Conservation (phyloP, 2,113 vertebrate genomes). For the Gallinago jamesoni region DNA sequence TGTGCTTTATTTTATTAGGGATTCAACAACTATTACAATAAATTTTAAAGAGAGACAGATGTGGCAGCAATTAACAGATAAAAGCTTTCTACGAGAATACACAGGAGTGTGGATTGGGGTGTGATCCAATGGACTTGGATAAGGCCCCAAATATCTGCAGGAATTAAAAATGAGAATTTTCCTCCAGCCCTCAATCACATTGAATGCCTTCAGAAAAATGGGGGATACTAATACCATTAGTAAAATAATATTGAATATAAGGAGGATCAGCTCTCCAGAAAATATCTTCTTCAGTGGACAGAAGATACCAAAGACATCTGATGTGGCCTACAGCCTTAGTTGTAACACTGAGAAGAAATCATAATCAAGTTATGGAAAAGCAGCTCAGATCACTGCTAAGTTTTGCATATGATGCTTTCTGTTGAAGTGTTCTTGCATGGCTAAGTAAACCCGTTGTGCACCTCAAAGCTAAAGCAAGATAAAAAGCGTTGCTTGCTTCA, state of each 20-base stretch:
- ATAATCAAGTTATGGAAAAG: not conserved
- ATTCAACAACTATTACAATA: slow-evolving; percentile 3
- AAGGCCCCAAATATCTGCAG: not conserved
- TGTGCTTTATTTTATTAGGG: slow-evolving; percentile 12
- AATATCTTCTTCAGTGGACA: not conserved
- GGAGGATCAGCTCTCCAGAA: not conserved
- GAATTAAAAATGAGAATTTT: not conserved
- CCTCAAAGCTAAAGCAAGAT: not conserved
- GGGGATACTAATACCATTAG: not conserved
- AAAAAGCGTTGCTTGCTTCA: not conserved
- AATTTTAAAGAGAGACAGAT: slow-evolving; percentile 26
- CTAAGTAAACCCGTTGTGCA: not conserved
- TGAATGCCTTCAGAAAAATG: not conserved
- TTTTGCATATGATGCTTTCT: not conserved
- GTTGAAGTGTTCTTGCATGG: not conserved
- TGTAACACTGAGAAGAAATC: not conserved
- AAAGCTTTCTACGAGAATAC: not conserved
- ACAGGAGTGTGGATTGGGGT: not conserved
- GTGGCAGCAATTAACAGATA: slow-evolving; percentile 9
- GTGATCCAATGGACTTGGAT: slow-evolving; percentile 9
- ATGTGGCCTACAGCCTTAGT: not conserved
- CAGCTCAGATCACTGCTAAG: not conserved
- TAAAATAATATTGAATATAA: not conserved
- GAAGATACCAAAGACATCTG: not conserved
- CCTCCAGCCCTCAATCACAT: not conserved